phyloP scores from a whole-genome alignment of 2,113 vertebrate genomes.

The Brachyhypopomus gauderio region DNA sequence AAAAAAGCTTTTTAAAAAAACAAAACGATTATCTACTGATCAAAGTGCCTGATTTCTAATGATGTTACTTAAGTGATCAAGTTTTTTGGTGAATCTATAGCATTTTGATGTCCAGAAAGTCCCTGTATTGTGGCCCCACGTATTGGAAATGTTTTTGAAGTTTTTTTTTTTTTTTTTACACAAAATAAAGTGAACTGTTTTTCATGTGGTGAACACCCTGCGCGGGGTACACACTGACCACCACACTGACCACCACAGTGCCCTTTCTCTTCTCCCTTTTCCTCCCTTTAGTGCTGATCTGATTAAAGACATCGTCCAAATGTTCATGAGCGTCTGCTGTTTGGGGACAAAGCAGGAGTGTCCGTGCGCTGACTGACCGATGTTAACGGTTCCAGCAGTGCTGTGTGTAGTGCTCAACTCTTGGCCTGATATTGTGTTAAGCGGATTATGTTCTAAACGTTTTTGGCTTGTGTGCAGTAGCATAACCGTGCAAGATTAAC shows the following conservation, averaged over 20 bases:
- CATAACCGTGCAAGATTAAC: neutral
- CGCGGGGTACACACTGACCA: neutral
- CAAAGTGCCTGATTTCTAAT: conserved; percentile 25
- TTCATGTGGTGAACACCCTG: neutral
- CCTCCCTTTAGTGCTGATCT: neutral
- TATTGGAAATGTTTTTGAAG: neutral
- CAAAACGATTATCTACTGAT: conserved; percentile 3
- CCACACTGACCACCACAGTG: too few relatives aligned
- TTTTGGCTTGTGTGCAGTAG: neutral
- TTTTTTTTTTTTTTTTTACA: neutral
- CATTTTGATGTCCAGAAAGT: neutral
- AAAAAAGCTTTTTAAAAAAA: conserved; percentile 17
- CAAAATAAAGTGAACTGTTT: neutral
- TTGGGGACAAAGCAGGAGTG: too few relatives aligned
- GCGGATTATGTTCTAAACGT: neutral
- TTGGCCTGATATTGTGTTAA: neutral
- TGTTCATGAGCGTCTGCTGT: neutral
- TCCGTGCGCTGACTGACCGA: too few relatives aligned
- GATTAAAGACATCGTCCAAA: neutral
- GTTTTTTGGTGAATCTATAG: conserved; percentile 30
- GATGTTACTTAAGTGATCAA: conserved; percentile 12
- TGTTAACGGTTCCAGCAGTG: neutral
- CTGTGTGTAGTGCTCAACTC: neutral
- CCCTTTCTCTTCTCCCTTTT: neutral
- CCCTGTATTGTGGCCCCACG: neutral